phyloP scores from a whole-genome alignment of 2,797 vertebrate genomes.

The Anniella stebbinsi region DNA sequence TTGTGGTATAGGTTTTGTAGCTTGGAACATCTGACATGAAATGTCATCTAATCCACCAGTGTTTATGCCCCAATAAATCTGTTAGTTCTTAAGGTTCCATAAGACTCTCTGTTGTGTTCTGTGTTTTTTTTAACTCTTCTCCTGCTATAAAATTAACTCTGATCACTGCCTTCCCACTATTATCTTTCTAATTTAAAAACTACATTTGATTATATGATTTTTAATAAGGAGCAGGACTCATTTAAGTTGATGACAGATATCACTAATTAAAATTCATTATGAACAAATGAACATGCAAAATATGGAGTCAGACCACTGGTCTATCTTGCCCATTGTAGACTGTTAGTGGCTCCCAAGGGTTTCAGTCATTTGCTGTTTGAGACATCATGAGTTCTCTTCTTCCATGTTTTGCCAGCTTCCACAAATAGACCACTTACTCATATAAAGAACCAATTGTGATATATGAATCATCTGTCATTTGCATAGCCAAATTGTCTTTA shows the following conservation, averaged over 20 bases:
- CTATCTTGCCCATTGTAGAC: not conserved
- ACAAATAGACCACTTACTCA: not conserved
- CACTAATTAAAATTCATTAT: conserved; percentile 45
- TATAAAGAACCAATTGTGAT: not conserved
- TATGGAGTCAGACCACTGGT: not conserved
- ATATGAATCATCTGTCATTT: not conserved
- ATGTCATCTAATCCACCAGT: not conserved
- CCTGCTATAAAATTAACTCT: conserved; percentile 8
- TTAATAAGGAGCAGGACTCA: not conserved
- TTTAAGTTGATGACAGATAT: conserved; percentile 26
- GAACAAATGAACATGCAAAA: conserved; percentile 18
- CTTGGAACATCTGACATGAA: not conserved
- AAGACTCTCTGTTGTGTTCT: not conserved
- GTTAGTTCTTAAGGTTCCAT: not conserved
- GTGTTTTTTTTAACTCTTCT: conserved; percentile 38
- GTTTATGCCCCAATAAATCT: not conserved
- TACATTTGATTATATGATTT: not conserved
- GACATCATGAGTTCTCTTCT: not conserved
- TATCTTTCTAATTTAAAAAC: conserved; percentile 29
- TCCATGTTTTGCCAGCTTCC: not conserved
- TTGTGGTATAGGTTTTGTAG: not conserved
- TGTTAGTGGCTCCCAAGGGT: not conserved
- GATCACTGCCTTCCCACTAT: conserved; percentile 22
- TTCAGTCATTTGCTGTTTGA: not conserved
- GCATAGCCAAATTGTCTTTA: not conserved